Evolutionary conservation across 2,888 invertebrate genomes (phyloP).

Genomic region (Platycnemis pennipes): DNA sequence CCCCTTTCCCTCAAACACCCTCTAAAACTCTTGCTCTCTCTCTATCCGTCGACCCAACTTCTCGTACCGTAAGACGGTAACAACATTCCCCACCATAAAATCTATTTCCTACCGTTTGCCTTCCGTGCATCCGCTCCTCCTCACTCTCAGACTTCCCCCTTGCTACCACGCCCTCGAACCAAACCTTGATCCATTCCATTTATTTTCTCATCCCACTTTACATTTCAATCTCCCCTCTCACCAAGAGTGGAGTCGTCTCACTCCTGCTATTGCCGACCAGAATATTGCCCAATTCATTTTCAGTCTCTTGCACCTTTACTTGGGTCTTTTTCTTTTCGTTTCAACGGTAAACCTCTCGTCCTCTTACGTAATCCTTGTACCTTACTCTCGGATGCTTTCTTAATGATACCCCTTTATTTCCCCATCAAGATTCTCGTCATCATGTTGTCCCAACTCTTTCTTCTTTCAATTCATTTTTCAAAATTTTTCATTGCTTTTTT

Average conservation of each 20-base stretch:
- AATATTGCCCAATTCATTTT: background rate
- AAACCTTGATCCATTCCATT: background rate
- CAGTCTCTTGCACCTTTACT: background rate
- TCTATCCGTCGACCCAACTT: background rate
- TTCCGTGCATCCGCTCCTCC: background rate
- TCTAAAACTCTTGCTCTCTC: background rate
- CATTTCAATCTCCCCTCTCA: constrained; percentile 8
- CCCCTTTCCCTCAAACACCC: background rate
- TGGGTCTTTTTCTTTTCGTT: background rate
- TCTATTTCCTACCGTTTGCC: constrained; percentile 1
- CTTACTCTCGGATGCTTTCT: background rate
- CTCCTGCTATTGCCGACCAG: background rate
- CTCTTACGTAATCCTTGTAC: background rate
- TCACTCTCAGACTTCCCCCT: background rate
- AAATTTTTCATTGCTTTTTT: background rate
- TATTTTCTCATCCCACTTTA: background rate
- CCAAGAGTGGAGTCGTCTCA: background rate
- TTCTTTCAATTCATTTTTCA: background rate
- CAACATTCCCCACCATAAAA: constrained; percentile 22
- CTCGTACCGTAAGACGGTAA: background rate
- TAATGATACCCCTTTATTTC: background rate
- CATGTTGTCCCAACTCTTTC: background rate
- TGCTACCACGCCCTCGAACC: background rate
- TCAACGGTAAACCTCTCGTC: background rate
- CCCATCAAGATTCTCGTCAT: background rate